Evolutionary conservation across 2,797 vertebrate species (phyloP), one percentile per base, ranked within the genome.

Genomic region (Lithobates sylvaticus): DNA sequence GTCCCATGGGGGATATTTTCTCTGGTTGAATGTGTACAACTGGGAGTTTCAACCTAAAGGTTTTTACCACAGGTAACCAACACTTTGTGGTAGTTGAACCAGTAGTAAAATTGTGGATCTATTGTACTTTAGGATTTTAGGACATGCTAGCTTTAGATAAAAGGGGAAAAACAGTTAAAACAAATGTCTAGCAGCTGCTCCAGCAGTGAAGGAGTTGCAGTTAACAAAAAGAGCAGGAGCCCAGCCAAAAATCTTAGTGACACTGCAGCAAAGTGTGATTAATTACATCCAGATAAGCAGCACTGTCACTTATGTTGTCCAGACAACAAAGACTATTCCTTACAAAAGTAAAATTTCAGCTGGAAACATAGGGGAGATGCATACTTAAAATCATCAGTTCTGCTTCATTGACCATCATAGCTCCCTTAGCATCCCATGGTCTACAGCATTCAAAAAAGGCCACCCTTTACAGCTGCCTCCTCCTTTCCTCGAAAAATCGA

Each of bases 331-430:
- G 65, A 15, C 13, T 58, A 73, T 9, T 44, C 69, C 61, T 44
- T 79, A 87, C 69, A 70, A 83, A 83, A 72, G 75, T 54, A 75
- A 36, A 74, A 7, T 44, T 84, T 75, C 58, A 87, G 69, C 81
- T 75, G 81, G 29, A 84, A 76, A 71, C 23, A 12, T 64, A 64
- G 69, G 69, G 58, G 26, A 47, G 83, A 78, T 77, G 83, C 73
- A 61, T 64, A 79, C 61, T 79, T 72, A 73, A 84, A 79, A 84
- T 80, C 64, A 72, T 78, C 76, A 12, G 70, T 87, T 84, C 76
- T 80, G 86, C 86, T 87, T 54, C 76, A 84, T 12, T 67, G 21
- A 76, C 36, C 71, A 75, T 74, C 42, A 76, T 61, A 50, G 81
- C 79, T 80, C 76, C 79, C 71, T 75, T 72, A 71, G 76, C 32